A percentile compares a stretch with the other conserved stretches of the same genome.
phyloP scores from a whole-genome alignment of 2,113 vertebrate genomes.

The Dromaius novaehollandiae region DNA sequence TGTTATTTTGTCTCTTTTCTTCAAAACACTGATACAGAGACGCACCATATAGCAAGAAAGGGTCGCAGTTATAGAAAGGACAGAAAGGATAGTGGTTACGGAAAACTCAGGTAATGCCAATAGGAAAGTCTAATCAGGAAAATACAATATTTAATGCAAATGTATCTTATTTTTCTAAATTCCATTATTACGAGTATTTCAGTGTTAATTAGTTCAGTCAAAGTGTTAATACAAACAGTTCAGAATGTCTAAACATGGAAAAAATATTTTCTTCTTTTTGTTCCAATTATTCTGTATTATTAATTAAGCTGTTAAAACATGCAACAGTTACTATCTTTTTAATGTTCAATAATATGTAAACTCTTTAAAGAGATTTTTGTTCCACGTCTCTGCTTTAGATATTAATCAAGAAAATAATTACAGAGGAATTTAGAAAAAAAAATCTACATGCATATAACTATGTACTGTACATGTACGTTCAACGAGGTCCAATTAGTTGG shows the following conservation, averaged over 20 bases:
- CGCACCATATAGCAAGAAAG: neutral
- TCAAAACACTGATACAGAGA: neutral
- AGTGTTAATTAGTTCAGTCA: conserved; percentile 25
- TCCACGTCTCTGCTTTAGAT: conserved; percentile 61
- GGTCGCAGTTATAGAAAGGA: neutral
- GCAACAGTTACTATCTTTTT: conserved; percentile 65
- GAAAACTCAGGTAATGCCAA: neutral
- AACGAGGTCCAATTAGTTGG: conserved; percentile 80
- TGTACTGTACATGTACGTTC: conserved; percentile 75
- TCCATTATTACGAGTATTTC: neutral
- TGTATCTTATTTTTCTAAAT: neutral
- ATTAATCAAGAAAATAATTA: conserved; percentile 79
- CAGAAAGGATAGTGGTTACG: neutral
- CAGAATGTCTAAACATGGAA: conserved; percentile 41
- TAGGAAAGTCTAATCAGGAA: neutral
- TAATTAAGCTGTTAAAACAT: conserved; percentile 65
- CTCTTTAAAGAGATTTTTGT: conserved; percentile 64
- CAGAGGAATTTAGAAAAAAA: conserved; percentile 70
- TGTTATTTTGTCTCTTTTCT: neutral
- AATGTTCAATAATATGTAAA: conserved; percentile 69
- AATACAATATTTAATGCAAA: neutral
- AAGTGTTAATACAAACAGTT: conserved; percentile 53
- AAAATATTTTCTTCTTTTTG: conserved; percentile 56
- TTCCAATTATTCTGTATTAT: conserved; percentile 56
- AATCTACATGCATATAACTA: conserved; percentile 74